Percentiles rank a stretch among this genome's conserved stretches.
phyloP scores from a whole-genome alignment of 2,113 vertebrate species.

The Polypterus senegalus region DNA sequence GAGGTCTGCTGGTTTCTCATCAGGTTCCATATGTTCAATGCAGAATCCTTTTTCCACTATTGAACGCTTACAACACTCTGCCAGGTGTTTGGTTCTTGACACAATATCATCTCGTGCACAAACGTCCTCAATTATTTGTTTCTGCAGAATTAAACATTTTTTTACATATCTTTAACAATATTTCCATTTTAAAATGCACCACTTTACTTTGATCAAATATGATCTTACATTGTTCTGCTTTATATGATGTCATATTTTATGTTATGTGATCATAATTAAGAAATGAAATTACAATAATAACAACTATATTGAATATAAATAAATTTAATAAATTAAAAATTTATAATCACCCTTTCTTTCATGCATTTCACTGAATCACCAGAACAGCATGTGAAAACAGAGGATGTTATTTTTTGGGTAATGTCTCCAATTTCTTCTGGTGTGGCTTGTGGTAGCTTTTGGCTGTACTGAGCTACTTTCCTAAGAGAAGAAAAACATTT shows the following conservation, averaged over 20 bases:
- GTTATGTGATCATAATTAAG: too few species aligned
- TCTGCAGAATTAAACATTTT: neutral
- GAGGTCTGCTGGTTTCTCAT: slow-evolving; percentile 2
- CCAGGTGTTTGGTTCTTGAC: neutral
- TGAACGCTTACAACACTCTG: neutral
- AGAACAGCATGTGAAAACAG: neutral
- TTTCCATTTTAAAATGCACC: too few species aligned
- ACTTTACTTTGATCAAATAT: too few species aligned
- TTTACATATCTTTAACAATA: too few species aligned
- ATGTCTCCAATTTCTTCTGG: neutral
- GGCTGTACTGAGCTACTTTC: slow-evolving; percentile 1
- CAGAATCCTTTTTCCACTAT: neutral
- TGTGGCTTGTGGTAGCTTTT: slow-evolving; percentile 5
- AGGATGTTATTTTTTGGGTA: neutral
- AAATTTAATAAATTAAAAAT: too few species aligned
- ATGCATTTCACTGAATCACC: slow-evolving; percentile 1
- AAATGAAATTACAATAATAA: too few species aligned
- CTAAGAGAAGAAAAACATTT: neutral
- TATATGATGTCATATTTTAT: too few species aligned
- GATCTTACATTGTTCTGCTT: too few species aligned
- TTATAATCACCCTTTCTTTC: slow-evolving; percentile 1
- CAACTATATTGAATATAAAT: too few species aligned
- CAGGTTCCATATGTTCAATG: neutral
- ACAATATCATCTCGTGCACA: neutral
- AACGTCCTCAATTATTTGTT: neutral